phyloP scores from a whole-genome alignment of 2,888 invertebrate genomes.

The Microctonus aethiopoides region DNA sequence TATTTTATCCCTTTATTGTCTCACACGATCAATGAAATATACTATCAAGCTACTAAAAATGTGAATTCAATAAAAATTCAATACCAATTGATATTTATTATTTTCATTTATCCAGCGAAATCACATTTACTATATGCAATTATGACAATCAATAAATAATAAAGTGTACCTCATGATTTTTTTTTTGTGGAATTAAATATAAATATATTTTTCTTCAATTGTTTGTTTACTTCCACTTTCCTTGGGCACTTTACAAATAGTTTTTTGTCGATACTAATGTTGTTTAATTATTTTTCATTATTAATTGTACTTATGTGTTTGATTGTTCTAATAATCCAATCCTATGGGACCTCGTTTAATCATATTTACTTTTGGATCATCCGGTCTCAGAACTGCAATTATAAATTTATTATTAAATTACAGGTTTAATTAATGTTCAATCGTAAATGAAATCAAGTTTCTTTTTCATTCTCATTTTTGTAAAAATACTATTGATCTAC shows the following conservation, averaged over 20 bases:
- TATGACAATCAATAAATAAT: neutral
- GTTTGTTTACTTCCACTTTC: neutral
- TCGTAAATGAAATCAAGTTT: too few species aligned
- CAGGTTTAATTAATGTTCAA: neutral
- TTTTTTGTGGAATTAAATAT: neutral
- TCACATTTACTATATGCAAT: neutral
- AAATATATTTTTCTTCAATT: neutral
- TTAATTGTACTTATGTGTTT: neutral
- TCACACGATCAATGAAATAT: neutral
- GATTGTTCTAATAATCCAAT: constrained; percentile 19
- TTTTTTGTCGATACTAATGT: neutral
- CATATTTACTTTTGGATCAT: constrained; percentile 42
- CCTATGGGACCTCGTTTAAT: constrained; percentile 37
- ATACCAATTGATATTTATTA: neutral
- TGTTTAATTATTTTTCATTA: neutral
- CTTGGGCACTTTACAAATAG: neutral
- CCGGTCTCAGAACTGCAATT: constrained; percentile 50
- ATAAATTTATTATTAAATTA: neutral
- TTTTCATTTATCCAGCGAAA: neutral
- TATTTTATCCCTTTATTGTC: neutral
- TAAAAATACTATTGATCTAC: neutral
- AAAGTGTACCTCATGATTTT: neutral
- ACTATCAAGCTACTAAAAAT: neutral
- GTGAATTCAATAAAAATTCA: neutral
- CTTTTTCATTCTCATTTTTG: too few species aligned